Evolutionary conservation across 2,888 invertebrate species (phyloP).

Genomic region (Nymphalis polychloros): DNA sequence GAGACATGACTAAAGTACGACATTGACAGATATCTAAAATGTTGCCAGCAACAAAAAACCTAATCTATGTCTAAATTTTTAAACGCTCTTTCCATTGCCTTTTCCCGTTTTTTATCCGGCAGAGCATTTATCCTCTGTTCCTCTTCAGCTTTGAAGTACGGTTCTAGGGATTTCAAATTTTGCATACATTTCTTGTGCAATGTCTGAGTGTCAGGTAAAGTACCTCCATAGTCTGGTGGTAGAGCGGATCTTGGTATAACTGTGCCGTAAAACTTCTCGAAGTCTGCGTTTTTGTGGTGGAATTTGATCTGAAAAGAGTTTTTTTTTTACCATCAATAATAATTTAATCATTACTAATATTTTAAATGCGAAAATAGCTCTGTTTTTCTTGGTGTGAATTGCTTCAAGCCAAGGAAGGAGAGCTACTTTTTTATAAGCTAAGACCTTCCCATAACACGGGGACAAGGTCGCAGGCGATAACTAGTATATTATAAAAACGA

Average conservation of each 20-base stretch:
- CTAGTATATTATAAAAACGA: too few relatives aligned
- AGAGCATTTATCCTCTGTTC: slow-evolving; percentile 66
- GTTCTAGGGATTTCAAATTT: slow-evolving; percentile 58
- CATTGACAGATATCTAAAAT: background rate
- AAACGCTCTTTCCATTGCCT: slow-evolving; percentile 85
- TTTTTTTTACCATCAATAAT: background rate
- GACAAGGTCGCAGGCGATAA: too few relatives aligned
- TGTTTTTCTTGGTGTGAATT: too few relatives aligned
- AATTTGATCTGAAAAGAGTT: slow-evolving; percentile 80
- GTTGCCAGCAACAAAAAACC: slow-evolving; percentile 13
- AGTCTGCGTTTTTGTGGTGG: slow-evolving; percentile 79
- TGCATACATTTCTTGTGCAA: slow-evolving; percentile 70
- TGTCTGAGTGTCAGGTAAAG: slow-evolving; percentile 73
- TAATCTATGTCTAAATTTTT: slow-evolving; percentile 87
- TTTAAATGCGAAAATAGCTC: too few relatives aligned
- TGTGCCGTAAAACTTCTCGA: slow-evolving; percentile 80
- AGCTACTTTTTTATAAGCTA: too few relatives aligned
- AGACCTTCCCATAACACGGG: too few relatives aligned
- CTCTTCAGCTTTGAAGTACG: slow-evolving; percentile 71
- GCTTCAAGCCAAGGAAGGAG: too few relatives aligned
- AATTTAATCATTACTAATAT: too few relatives aligned
- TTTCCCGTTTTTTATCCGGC: slow-evolving; percentile 70
- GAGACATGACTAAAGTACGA: background rate
- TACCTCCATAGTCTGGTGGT: slow-evolving; percentile 84
- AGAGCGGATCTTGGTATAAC: slow-evolving; percentile 80